Conservation (phyloP, 1,140 invertebrate species). For the Heliconius himera region DNA sequence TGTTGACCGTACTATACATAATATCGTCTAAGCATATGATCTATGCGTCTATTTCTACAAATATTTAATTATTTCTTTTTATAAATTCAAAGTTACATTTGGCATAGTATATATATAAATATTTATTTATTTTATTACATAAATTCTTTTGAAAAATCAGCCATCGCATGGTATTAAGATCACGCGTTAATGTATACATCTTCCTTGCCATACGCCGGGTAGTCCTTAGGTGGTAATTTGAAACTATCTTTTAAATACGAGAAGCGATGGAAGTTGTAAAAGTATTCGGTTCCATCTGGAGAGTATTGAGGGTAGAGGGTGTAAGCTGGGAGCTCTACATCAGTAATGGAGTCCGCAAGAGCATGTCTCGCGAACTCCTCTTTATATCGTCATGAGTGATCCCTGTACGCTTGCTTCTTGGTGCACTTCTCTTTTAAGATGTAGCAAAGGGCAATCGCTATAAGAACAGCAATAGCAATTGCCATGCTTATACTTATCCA, state of each 20-base stretch:
- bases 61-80: conserved; percentile 27
- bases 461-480: conserved; percentile 89
- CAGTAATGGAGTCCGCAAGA: conserved; percentile 67
- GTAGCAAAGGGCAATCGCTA: conserved; percentile 90
- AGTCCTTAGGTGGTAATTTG: conserved; percentile 73
- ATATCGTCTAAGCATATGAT: conserved; percentile 20
- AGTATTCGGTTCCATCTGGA: conserved; percentile 74
- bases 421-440: conserved; percentile 90
- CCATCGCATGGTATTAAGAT: conserved; percentile 34
- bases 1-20: neutral
- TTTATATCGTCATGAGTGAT: conserved; percentile 85
- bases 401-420: conserved; percentile 87
- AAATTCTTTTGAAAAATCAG: conserved; percentile 21
- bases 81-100: conserved; percentile 42
- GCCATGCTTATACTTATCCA: conserved; percentile 93
- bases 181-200: conserved; percentile 74
- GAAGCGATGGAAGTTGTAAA: conserved; percentile 76
- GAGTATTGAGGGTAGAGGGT: conserved; percentile 75
- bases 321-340: conserved; percentile 67
- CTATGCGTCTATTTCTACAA: conserved; percentile 28
- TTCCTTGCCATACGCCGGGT: conserved; percentile 56
- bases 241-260: conserved; percentile 69
- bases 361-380: conserved; percentile 75
- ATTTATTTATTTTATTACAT: conserved; percentile 16
- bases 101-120: conserved; percentile 32